Percentiles rank a stretch among this genome's conserved stretches.
Conservation (phyloP, 2,113 vertebrate genomes). For the Heterotilapia buettikoferi region DNA sequence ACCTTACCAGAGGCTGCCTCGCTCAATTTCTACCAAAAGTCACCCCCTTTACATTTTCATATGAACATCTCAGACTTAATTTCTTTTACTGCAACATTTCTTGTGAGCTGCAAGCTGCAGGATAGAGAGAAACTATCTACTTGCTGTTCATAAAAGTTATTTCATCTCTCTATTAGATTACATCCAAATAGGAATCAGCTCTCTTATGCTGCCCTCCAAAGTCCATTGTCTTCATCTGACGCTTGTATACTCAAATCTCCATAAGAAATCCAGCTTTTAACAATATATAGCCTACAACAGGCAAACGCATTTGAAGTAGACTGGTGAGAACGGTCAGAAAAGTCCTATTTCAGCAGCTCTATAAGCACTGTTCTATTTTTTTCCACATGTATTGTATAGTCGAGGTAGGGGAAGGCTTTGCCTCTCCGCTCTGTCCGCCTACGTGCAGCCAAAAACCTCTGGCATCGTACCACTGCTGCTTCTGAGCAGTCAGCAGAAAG, state of each 20-base stretch:
- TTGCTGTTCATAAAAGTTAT: background rate
- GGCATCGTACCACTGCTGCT: conserved; percentile 25
- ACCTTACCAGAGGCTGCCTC: conserved; percentile 26
- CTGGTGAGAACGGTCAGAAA: conserved; percentile 12
- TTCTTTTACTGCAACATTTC: background rate
- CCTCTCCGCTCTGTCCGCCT: conserved; percentile 26
- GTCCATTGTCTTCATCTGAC: background rate
- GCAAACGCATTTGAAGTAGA: background rate
- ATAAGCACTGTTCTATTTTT: conserved; percentile 1
- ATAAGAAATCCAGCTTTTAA: conserved; percentile 5
- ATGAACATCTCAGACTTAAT: conserved; percentile 4
- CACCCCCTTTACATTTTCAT: conserved; percentile 27
- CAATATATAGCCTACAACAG: background rate
- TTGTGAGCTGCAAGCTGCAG: background rate
- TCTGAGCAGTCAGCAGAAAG: conserved; percentile 44
- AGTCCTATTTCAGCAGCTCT: background rate
- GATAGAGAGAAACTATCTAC: background rate
- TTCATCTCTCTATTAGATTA: background rate
- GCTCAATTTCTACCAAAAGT: conserved; percentile 33
- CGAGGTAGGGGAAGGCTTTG: background rate
- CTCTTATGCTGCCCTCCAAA: background rate
- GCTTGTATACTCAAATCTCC: background rate
- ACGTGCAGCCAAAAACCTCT: conserved; percentile 47
- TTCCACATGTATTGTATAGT: background rate
- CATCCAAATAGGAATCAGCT: background rate